Evolutionary conservation across 2,113 vertebrate genomes (phyloP), one percentile per base, ranked within the genome.

Genomic region (Ceratotherium simum): DNA sequence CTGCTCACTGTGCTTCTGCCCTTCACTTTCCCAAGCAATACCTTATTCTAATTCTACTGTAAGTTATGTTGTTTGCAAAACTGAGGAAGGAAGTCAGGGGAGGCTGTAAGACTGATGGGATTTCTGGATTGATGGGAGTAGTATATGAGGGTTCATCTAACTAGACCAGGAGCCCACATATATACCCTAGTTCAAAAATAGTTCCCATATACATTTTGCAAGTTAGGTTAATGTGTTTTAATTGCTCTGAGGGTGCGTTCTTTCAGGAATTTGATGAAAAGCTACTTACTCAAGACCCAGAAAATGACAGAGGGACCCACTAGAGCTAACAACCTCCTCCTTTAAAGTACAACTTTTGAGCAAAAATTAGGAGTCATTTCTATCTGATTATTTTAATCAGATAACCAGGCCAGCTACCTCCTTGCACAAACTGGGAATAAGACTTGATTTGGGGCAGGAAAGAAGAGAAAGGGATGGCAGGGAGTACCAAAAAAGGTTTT

Each of bases 361-460:
- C 23, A 93, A 73, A 93, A 90, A 87, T 96, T 58, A 48, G 93
- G 56, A 92, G 58, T 95, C 48, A 90, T 92, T 94, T 88, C 48
- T 92, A 62, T 79, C 83, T 93, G 85, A 91, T 83, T 81, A 76
- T 78, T 91, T 97, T 60, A 78, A 86, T 83, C 56, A 90, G 92
- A 79, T 90, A 96, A 76, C 23, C 39, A 90, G 58, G 79, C 39
- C 86, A 94, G 67, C 48, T 48, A 82, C 62, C 73, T 83, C 46
- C 39, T 92, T 90, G 72, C 21, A 87, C 42, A 95, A 7, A 91
- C n/a, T 78, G 39, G 62, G 62, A 72, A 64, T 90, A 94, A 91
- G 62, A 95, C 51, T 64, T 91, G 65, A 54, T 93, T 39, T 42
- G 73, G 76, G 14, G 14, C 18, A 20, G 8, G 18, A 67, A 90